phyloP scores from a whole-genome alignment of 1,140 invertebrate species.

The Drosophila pseudoananassae region DNA sequence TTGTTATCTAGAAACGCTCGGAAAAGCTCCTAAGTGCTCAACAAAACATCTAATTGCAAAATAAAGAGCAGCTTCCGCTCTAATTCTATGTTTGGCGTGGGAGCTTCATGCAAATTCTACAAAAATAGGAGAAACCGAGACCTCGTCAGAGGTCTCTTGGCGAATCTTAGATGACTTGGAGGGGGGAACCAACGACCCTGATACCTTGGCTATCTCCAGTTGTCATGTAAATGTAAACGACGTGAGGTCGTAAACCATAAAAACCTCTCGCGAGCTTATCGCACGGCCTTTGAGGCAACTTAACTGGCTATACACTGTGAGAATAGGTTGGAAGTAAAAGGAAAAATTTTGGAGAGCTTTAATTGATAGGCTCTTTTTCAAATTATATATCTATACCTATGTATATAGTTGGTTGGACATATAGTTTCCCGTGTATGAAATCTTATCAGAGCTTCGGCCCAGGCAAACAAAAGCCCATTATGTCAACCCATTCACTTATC shows the following conservation, averaged over 20 bases:
- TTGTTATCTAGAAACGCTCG: constrained; percentile 36
- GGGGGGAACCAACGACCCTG: constrained; percentile 59
- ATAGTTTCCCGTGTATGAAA: not conserved
- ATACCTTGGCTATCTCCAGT: constrained; percentile 19
- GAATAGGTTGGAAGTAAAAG: not conserved
- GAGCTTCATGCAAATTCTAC: constrained; percentile 56
- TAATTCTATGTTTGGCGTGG: constrained; percentile 25
- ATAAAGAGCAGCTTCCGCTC: constrained; percentile 65
- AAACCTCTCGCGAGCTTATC: constrained; percentile 17
- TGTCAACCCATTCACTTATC: constrained; percentile 51
- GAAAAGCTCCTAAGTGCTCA: constrained; percentile 32
- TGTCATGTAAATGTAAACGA: constrained; percentile 60
- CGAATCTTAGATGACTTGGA: constrained; percentile 16
- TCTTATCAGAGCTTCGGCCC: constrained; percentile 56
- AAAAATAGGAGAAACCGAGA: constrained; percentile 3
- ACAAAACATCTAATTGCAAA: constrained; percentile 54
- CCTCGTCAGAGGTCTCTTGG: constrained; percentile 10
- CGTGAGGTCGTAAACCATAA: constrained; percentile 57
- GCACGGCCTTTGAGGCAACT: constrained; percentile 37
- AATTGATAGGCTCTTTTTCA: not conserved
- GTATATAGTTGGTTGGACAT: not conserved
- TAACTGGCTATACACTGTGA: not conserved
- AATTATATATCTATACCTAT: not conserved
- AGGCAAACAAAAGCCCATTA: constrained; percentile 37
- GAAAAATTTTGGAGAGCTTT: too few species aligned